Evolutionary conservation across 2,888 invertebrate genomes (phyloP).

Genomic region (Dryobotodes eremita): DNA sequence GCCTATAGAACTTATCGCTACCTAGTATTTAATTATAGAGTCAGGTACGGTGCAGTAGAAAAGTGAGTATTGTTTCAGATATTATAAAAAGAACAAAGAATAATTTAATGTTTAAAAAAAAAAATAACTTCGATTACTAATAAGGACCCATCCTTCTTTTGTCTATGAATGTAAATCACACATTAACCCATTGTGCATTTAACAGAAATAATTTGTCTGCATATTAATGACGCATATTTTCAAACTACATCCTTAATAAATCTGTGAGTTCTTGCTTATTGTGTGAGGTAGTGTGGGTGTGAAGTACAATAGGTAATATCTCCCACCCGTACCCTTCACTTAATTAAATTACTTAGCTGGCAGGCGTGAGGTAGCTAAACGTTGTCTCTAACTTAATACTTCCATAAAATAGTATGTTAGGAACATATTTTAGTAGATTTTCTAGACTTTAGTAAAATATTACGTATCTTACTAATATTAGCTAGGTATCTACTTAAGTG

Average conservation of each 20-base stretch:
- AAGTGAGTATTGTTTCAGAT: background rate
- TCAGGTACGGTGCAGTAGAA: constrained; percentile 19
- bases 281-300: constrained; percentile 42
- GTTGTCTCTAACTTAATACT: constrained; percentile 61
- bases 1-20: constrained; percentile 4
- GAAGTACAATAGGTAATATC: constrained; percentile 52
- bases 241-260: constrained; percentile 59
- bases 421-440: constrained; percentile 26
- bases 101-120: background rate
- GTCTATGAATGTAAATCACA: constrained; percentile 27
- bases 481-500: no score
- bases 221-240: constrained; percentile 44
- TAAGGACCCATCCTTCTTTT: constrained; percentile 27
- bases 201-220: constrained; percentile 26
- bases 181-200: constrained; percentile 31
- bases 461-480: background rate
- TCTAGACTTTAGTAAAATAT: background rate
- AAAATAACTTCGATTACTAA: background rate
- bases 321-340: constrained; percentile 59
- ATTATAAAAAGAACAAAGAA: constrained; percentile 5
- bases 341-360: constrained; percentile 66
- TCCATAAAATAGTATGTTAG: constrained; percentile 56
- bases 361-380: constrained; percentile 56
- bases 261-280: constrained; percentile 26
- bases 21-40: background rate